Conservation (phyloP, 2,113 vertebrate species). For the Entelurus aequoreus region DNA sequence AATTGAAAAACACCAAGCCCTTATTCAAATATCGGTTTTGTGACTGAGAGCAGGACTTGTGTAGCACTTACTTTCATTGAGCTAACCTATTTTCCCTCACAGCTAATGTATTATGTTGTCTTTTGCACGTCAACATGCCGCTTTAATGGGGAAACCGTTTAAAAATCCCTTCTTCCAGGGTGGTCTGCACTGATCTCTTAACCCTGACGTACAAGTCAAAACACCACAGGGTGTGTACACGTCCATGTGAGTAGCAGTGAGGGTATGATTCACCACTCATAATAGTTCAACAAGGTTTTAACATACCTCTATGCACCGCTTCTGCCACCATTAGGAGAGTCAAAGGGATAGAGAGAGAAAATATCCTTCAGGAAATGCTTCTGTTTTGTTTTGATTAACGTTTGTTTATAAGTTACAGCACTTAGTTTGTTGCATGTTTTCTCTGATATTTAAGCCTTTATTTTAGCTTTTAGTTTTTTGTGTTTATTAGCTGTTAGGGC, state of each 20-base stretch:
- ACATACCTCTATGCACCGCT: slow-evolving; percentile 51
- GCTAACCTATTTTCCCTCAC: neutral
- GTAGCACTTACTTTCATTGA: no score
- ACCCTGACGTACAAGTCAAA: slow-evolving; percentile 63
- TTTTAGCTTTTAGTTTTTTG: no score
- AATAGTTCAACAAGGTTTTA: slow-evolving; percentile 61
- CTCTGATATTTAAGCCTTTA: no score
- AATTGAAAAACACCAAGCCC: no score
- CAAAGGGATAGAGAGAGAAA: slow-evolving; percentile 17
- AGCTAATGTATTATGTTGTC: neutral
- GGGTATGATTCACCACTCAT: slow-evolving; percentile 56
- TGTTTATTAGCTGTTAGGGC: no score
- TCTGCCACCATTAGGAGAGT: slow-evolving; percentile 37
- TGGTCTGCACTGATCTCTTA: slow-evolving; percentile 64
- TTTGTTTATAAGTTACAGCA: no score
- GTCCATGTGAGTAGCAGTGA: slow-evolving; percentile 44
- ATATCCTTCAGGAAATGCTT: neutral
- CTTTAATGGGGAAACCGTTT: neutral
- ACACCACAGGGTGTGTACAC: slow-evolving; percentile 43
- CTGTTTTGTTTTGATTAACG: no score
- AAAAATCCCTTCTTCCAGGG: slow-evolving; percentile 41
- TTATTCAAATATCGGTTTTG: no score
- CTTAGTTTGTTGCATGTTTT: no score
- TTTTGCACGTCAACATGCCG: no score
- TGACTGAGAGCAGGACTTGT: no score